phyloP scores from a whole-genome alignment of 2,113 vertebrate genomes.

The Boleophthalmus pectinirostris region DNA sequence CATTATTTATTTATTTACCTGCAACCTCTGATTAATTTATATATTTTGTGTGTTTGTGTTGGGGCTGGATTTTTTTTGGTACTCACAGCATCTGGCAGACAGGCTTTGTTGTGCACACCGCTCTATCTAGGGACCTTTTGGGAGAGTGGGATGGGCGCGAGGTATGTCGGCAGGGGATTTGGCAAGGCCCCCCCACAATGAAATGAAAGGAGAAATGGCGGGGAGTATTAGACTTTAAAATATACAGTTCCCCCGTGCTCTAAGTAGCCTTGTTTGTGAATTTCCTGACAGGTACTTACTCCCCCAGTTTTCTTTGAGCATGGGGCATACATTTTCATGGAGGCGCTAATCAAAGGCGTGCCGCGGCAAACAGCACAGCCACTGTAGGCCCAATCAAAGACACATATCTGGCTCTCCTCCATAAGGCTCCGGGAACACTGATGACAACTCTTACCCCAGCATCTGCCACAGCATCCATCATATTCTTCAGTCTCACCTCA shows the following conservation, averaged over 20 bases:
- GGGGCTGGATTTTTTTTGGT: constrained; percentile 73
- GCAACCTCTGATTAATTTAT: constrained; percentile 77
- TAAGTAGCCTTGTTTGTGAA: constrained; percentile 78
- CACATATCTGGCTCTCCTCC: constrained; percentile 63
- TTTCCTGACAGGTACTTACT: constrained; percentile 79
- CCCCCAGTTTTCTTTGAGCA: constrained; percentile 77
- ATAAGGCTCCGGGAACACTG: constrained; percentile 58
- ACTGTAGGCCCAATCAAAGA: constrained; percentile 72
- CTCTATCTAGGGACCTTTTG: constrained; percentile 65
- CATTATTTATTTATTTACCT: constrained; percentile 85
- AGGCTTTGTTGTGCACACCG: constrained; percentile 75
- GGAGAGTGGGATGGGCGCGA: constrained; percentile 45
- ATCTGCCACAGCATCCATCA: constrained; percentile 66
- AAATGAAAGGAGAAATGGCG: constrained; percentile 67
- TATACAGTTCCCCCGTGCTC: constrained; percentile 70
- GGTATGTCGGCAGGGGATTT: constrained; percentile 64
- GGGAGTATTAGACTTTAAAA: constrained; percentile 76
- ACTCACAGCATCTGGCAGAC: constrained; percentile 78
- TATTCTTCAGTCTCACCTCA: constrained; percentile 56
- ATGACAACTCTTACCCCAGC: constrained; percentile 69
- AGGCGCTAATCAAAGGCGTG: constrained; percentile 74
- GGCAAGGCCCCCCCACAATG: constrained; percentile 60
- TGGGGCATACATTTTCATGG: constrained; percentile 78
- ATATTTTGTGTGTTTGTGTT: constrained; percentile 74
- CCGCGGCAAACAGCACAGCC: constrained; percentile 67